These are phyloP conservation scores for Ophiodon elongatus DNA, from an alignment of 2,113 vertebrate species.

Conservation along the genomic window DNA sequence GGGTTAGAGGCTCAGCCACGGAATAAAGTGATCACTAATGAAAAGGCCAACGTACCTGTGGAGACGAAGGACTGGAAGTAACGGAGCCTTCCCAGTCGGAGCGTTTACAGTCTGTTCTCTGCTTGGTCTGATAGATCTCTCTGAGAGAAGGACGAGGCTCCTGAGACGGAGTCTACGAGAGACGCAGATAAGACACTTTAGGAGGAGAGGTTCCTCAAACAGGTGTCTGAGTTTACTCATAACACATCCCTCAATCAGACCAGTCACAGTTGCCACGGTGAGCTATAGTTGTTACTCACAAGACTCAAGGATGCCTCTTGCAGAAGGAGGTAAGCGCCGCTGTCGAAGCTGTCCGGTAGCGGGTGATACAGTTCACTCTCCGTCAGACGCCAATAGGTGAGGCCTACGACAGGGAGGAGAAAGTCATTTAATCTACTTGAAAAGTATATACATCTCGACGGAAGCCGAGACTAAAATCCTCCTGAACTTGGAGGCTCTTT, in stretches of 20 bases:
- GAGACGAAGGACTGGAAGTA: slow-evolving; percentile 82
- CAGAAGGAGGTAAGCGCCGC: slow-evolving; percentile 72
- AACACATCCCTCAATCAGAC: not conserved
- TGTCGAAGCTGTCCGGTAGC: slow-evolving; percentile 89
- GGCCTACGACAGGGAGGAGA: slow-evolving; percentile 77
- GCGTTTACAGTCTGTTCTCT: slow-evolving; percentile 81
- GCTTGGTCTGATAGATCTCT: slow-evolving; percentile 92
- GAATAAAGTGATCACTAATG: not conserved
- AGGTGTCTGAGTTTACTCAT: not conserved
- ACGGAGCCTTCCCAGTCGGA: slow-evolving; percentile 81
- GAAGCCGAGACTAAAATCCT: too few relatives aligned
- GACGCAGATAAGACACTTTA: not conserved
- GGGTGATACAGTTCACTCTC: slow-evolving; percentile 89
- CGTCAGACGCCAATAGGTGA: slow-evolving; percentile 92
- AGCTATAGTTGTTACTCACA: slow-evolving; percentile 72
- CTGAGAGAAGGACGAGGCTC: slow-evolving; percentile 87
- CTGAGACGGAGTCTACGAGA: slow-evolving; percentile 77
- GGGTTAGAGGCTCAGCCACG: not conserved
- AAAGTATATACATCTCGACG: not conserved
- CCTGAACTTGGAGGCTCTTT: not conserved
- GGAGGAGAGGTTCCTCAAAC: not conserved
- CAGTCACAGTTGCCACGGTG: too few relatives aligned
- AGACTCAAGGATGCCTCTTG: slow-evolving; percentile 79
- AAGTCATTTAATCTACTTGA: not conserved
- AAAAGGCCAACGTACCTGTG: slow-evolving; percentile 85